phyloP scores from a whole-genome alignment of 2,888 invertebrate species.

The Perithous albicinctus region DNA sequence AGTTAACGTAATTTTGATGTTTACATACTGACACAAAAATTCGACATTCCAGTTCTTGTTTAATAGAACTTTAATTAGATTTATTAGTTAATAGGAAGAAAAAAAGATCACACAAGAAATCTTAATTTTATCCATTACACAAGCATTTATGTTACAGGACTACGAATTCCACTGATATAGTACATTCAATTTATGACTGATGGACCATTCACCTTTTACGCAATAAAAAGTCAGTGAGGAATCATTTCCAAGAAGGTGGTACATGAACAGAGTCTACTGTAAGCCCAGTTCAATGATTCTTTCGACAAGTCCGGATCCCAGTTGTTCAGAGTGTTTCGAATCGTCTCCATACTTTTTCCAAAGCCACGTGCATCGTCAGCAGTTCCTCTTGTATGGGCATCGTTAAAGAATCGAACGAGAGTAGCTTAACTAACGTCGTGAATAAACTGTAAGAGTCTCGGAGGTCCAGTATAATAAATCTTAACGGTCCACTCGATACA shows the following conservation, averaged over 20 bases:
- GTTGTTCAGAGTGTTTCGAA: conserved; percentile 46
- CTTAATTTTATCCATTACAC: too few relatives aligned
- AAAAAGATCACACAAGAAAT: too few relatives aligned
- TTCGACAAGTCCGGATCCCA: conserved; percentile 37
- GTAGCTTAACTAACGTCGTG: conserved; percentile 67
- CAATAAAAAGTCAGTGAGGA: background rate
- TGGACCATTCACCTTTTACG: background rate
- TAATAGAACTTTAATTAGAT: too few relatives aligned
- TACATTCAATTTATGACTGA: background rate
- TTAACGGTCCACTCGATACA: conserved; percentile 30
- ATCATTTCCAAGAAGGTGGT: background rate
- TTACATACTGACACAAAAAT: too few relatives aligned
- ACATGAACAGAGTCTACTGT: background rate
- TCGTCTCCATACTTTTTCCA: conserved; percentile 26
- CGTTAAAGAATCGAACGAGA: conserved; percentile 67
- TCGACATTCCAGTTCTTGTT: too few relatives aligned
- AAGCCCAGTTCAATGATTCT: background rate
- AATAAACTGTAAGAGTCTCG: conserved; percentile 61
- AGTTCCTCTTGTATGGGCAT: conserved; percentile 66
- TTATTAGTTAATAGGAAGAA: too few relatives aligned
- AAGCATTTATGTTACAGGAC: too few relatives aligned
- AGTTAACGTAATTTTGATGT: too few relatives aligned
- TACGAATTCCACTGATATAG: too few relatives aligned
- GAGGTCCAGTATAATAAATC: conserved; percentile 64
- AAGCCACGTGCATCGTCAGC: conserved; percentile 22